phyloP scores from a whole-genome alignment of 2,797 vertebrate species.

The Leuciscus waleckii region DNA sequence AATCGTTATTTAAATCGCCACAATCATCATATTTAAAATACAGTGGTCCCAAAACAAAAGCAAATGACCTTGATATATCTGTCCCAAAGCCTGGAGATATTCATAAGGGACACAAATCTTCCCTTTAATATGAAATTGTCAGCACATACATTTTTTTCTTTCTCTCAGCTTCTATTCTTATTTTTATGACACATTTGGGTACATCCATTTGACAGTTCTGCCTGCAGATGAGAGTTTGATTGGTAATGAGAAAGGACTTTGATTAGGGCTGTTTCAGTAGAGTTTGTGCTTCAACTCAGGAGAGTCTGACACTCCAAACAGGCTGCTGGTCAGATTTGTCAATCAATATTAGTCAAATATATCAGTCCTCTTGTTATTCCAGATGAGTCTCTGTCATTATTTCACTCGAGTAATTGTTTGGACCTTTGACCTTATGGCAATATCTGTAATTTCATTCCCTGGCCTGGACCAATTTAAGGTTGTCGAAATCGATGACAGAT shows the following conservation, averaged over 20 bases:
- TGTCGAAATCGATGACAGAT: conserved; percentile 26
- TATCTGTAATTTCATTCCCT: conserved; percentile 33
- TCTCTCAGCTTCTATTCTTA: conserved; percentile 38
- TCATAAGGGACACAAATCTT: conserved; percentile 4
- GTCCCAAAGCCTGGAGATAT: neutral
- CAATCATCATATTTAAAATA: neutral
- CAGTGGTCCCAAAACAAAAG: neutral
- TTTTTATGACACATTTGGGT: conserved; percentile 37
- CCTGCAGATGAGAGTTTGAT: conserved; percentile 43
- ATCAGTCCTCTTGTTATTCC: conserved; percentile 59
- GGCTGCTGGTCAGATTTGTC: conserved; percentile 52
- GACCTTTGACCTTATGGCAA: conserved; percentile 39
- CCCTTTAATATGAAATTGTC: conserved; percentile 27
- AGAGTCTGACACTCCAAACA: conserved; percentile 44
- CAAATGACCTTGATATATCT: conserved; percentile 17
- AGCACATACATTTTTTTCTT: conserved; percentile 7
- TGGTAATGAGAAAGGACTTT: conserved; percentile 49
- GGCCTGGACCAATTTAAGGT: neutral
- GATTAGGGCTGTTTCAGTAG: conserved; percentile 43
- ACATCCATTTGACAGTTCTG: conserved; percentile 43
- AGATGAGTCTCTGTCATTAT: conserved; percentile 56
- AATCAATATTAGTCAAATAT: conserved; percentile 60
- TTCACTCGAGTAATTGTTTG: conserved; percentile 20
- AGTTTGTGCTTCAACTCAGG: conserved; percentile 22
- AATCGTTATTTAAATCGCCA: neutral